phyloP scores from a whole-genome alignment of 2,113 vertebrate species.

The Istiophorus platypterus region DNA sequence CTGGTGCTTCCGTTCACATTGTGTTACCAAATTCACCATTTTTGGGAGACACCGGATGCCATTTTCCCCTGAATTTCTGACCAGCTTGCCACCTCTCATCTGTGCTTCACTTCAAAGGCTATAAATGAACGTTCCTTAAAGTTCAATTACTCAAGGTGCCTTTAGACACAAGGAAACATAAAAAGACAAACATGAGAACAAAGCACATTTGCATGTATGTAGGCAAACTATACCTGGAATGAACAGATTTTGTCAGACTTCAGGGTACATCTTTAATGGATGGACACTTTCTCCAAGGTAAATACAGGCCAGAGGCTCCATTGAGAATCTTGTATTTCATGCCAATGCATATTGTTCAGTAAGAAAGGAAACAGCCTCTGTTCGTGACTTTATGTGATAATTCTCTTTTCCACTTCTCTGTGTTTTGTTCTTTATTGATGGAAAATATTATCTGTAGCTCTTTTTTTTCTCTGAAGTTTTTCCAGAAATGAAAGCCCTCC shows the following conservation, averaged over 20 bases:
- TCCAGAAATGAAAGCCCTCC: constrained; percentile 31
- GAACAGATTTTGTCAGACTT: constrained; percentile 43
- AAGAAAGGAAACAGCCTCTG: constrained; percentile 23
- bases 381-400: constrained; percentile 1
- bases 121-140: constrained; percentile 46
- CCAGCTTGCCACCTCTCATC: constrained; percentile 28
- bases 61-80: constrained; percentile 33
- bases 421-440: constrained; percentile 22
- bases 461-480: constrained; percentile 1
- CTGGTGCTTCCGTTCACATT: constrained; percentile 13
- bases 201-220: constrained; percentile 44
- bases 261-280: constrained; percentile 31
- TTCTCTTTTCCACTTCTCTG: constrained; percentile 22
- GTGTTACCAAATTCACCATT: background rate
- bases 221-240: constrained; percentile 50
- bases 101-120: constrained; percentile 40
- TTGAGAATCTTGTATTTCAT: constrained; percentile 53
- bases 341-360: constrained; percentile 52
- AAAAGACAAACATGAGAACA: constrained; percentile 40
- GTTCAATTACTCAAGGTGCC: constrained; percentile 23
- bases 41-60: background rate
- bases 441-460: constrained; percentile 17
- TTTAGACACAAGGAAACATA: constrained; percentile 43
- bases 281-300: constrained; percentile 31
- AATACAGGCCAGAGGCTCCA: constrained; percentile 29